These are phyloP conservation scores for Apaloderma vittatum DNA, from an alignment of 2,113 vertebrate species.

Conservation along the genomic window DNA sequence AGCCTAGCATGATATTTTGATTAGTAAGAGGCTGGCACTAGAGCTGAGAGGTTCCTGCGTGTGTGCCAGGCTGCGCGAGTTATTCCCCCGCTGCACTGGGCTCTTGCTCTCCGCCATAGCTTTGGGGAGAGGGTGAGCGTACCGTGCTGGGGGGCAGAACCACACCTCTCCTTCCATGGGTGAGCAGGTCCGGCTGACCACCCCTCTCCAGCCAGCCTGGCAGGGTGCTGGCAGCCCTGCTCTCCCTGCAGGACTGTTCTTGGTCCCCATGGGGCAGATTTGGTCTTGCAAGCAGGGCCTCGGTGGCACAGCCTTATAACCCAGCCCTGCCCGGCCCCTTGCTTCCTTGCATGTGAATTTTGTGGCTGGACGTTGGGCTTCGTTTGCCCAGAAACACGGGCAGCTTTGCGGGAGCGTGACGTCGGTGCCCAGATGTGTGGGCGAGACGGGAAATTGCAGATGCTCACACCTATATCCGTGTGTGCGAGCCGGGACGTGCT, in stretches of 20 bases:
- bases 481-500: neutral
- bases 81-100: neutral
- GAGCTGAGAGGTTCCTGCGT: neutral
- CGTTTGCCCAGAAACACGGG: neutral
- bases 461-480: neutral
- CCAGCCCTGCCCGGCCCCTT: neutral
- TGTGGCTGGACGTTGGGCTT: neutral
- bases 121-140: rapidly evolving
- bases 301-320: neutral
- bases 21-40: conserved; percentile 24
- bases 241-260: neutral
- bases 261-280: neutral
- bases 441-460: neutral
- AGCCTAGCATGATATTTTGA: conserved; percentile 18
- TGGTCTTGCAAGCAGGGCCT: neutral
- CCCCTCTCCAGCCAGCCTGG: neutral
- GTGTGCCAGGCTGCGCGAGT: neutral
- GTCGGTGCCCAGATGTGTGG: neutral
- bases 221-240: neutral
- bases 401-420: neutral
- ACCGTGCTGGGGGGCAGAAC: rapidly evolving
- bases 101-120: neutral
- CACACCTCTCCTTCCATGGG: neutral
- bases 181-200: neutral
- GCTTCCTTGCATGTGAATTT: rapidly evolving